Base-by-base conservation (phyloP, 2,888 invertebrate species). In the Hirtodrosophila confusa region DNA sequence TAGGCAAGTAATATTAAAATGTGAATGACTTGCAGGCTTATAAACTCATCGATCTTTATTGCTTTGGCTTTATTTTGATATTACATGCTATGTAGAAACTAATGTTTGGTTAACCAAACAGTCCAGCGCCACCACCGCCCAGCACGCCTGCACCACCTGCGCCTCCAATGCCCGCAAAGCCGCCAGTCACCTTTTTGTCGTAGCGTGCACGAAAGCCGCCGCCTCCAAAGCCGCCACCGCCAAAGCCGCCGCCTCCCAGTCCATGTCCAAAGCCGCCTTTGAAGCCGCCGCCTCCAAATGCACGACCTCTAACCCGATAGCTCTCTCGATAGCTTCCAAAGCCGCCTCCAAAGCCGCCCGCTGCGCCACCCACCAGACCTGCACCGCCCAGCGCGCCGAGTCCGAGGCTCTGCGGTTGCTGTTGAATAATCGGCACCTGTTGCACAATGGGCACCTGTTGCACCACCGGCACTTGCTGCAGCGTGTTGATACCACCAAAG, bases 261-360 rank as follows among this genome's bases (percentile, higher is more conserved):
- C 74, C 77, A 4, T 58, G 65, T 23, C 70, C 73, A 12, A 79
- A 53, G 24, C 86, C 83, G 3, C 71, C 74, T 11, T 73, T 73
- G 10, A 75, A 65, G 6, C 73, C 73, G 29, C 76, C 73, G 39
- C 82, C 79, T 0, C 89, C 89, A 49, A 90, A 83, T 6, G 86
- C 90, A 7, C 90, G 88, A 7, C 75, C 79, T 37, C 80, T 65
- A 1, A 90, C 50, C 0, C 73, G 74, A 27, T 75, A 67, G 2
- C 74, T 83, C 8, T 90, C 88, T 8, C 75, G 89, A 72, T 88
- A 88, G 50, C 75, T 88, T 36, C 88, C 85, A 24, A 90, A 89
- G 1, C 88, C 88, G 9, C 87, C 88, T 10, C 85, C 89, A 6
- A 73, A 45, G 11, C 74, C 27, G 27, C 27, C 27, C 27, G 27